Base-by-base conservation (phyloP, 2,797 vertebrate species). In the Pyrocephalus nanus region DNA sequence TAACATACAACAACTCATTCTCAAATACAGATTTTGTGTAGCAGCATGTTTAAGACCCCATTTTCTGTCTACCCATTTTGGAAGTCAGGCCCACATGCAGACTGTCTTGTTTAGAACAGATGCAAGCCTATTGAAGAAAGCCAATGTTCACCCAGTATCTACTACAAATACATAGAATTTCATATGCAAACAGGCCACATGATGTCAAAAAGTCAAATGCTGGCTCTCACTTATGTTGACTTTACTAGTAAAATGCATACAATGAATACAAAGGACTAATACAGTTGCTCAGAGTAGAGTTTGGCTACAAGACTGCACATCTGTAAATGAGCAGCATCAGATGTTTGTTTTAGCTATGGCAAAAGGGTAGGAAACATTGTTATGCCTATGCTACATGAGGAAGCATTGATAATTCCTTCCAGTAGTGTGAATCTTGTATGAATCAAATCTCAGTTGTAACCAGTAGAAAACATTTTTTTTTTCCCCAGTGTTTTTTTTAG, bases 131-230 rank as follows among this genome's bases (percentile, higher is more conserved):
- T 32, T 42, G 9, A 51, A 78, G 42, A 77, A 1, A 53, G 4
- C 7, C 22, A 27, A 40, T 18, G 2, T 34, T 81, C 90, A 84
- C 30, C n/a, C 38, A 29, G 8, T 11, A 66, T 17, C 22, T 0
- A 0, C 26, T 43, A 40, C 13, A 84, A 82, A 58, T 51, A 23
- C 21, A 58, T 26, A 21, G 9, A 62, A 40, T n/a, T 58, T 62
- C 57, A 5, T 29, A 19, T 20, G 15, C 1, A 2, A 48, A 12
- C 19, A 57, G 9, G 9, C 15, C 18, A 15, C 4, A 1, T 27
- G 19, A 43, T 42, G 19, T 50, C 22, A 42, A 36, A 53, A 62
- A 45, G 21, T 25, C 65, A 61, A 60, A 74, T 21, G 34, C 21
- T 78, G 42, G 42, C 20, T 69, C 29, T 82, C 47, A 15, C 7